These are phyloP conservation scores for Apodemia mormo DNA, from an alignment of 2,888 invertebrate genomes.

Conservation along the genomic window DNA sequence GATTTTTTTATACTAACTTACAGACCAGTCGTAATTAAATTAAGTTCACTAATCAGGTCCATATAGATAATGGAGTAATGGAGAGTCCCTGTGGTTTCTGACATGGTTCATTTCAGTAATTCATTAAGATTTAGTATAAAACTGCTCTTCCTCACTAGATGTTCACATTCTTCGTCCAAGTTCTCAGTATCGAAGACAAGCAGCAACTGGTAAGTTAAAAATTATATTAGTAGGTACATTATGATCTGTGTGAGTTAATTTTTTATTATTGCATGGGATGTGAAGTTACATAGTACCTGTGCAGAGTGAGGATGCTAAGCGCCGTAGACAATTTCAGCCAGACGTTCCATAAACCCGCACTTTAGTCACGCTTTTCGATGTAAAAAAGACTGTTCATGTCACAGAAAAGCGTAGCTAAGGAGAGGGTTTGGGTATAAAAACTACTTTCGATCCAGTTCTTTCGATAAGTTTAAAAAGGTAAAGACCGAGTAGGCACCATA, in stretches of 20 bases:
- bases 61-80: conserved; percentile 52
- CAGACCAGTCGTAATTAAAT: too few relatives aligned
- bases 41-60: conserved; percentile 25
- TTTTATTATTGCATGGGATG: too few relatives aligned
- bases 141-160: conserved; percentile 37
- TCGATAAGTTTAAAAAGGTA: too few relatives aligned
- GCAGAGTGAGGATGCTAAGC: too few relatives aligned
- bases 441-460: neutral
- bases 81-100: conserved; percentile 47
- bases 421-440: neutral
- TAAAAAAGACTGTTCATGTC: too few relatives aligned
- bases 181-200: conserved; percentile 31
- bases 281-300: too few relatives aligned
- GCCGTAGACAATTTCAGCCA: too few relatives aligned
- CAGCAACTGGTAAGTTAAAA: conserved; percentile 24
- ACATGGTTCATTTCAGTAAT: conserved; percentile 54
- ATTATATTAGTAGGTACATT: neutral
- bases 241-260: too few relatives aligned
- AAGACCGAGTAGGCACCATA: neutral
- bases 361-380: too few relatives aligned
- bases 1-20: too few relatives aligned
- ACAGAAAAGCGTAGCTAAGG: too few relatives aligned
- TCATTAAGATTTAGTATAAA: conserved; percentile 56
- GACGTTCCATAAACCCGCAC: too few relatives aligned
- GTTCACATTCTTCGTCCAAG: conserved; percentile 49